A percentile compares a stretch with the other conserved stretches of the same genome.
phyloP scores from a whole-genome alignment of 2,888 invertebrate genomes.

The Trileptium ribeirensis region DNA sequence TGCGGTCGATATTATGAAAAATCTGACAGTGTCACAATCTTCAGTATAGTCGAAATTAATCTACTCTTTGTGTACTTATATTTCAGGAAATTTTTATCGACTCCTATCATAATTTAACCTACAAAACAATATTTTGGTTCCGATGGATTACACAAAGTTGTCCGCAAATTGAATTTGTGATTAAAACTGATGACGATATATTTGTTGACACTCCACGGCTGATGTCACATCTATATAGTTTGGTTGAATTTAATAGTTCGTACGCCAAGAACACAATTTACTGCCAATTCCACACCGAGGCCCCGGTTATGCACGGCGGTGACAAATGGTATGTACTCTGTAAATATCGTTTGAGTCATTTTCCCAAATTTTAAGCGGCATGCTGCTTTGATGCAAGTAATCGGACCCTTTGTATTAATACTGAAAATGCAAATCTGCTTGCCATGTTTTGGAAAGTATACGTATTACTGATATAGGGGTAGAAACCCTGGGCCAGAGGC shows the following conservation, averaged over 20 bases:
- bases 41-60: too few relatives aligned
- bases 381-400: too few relatives aligned
- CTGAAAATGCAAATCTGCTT: too few relatives aligned
- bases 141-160: constrained; percentile 10
- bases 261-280: not conserved
- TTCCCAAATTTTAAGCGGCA: too few relatives aligned
- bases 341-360: too few relatives aligned
- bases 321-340: not conserved
- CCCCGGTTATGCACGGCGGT: not conserved
- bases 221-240: constrained; percentile 1
- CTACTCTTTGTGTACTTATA: too few relatives aligned
- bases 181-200: constrained; percentile 26
- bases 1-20: too few relatives aligned
- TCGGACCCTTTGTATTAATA: too few relatives aligned
- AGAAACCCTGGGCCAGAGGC: too few relatives aligned
- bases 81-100: constrained; percentile 19
- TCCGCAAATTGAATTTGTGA: not conserved
- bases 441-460: too few relatives aligned
- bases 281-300: not conserved
- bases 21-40: too few relatives aligned
- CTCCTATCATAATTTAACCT: constrained; percentile 12
- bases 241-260: not conserved
- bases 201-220: constrained; percentile 20
- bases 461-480: too few relatives aligned
- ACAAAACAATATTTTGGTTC: constrained; percentile 21